Conservation (phyloP, 2,113 vertebrate species). For the Hydrochoerus hydrochaeris region DNA sequence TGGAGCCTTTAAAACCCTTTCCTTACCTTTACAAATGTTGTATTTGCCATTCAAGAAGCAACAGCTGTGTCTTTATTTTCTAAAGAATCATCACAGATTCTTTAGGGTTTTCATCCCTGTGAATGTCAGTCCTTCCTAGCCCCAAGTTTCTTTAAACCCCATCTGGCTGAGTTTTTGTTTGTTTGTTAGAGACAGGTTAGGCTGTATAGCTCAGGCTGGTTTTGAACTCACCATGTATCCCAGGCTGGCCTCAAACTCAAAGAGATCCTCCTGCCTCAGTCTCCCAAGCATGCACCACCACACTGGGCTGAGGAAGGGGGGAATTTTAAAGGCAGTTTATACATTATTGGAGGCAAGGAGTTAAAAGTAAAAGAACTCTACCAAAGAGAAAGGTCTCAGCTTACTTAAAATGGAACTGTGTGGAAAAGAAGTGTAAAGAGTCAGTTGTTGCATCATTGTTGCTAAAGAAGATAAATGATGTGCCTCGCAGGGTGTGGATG, state of each 20-base stretch:
- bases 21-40: background rate
- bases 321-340: background rate
- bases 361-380: background rate
- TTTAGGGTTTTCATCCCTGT: constrained; percentile 1
- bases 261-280: background rate
- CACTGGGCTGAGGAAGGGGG: too few relatives aligned
- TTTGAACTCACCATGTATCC: background rate
- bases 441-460: background rate
- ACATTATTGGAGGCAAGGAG: background rate
- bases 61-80: background rate
- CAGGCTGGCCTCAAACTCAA: background rate
- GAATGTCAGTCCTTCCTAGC: background rate
- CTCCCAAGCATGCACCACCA: background rate
- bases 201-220: too few relatives aligned
- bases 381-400: background rate
- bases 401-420: background rate
- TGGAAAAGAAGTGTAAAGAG: background rate
- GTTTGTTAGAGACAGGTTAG: too few relatives aligned
- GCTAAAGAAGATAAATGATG: constrained; percentile 8
- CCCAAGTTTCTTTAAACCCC: background rate
- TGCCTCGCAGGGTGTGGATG: background rate
- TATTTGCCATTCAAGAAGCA: background rate
- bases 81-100: constrained; percentile 2
- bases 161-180: background rate
- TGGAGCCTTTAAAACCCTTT: constrained; percentile 12